These are phyloP conservation scores for Phodopus roborovskii DNA, from an alignment of 2,113 vertebrate species.

Conservation along the genomic window DNA sequence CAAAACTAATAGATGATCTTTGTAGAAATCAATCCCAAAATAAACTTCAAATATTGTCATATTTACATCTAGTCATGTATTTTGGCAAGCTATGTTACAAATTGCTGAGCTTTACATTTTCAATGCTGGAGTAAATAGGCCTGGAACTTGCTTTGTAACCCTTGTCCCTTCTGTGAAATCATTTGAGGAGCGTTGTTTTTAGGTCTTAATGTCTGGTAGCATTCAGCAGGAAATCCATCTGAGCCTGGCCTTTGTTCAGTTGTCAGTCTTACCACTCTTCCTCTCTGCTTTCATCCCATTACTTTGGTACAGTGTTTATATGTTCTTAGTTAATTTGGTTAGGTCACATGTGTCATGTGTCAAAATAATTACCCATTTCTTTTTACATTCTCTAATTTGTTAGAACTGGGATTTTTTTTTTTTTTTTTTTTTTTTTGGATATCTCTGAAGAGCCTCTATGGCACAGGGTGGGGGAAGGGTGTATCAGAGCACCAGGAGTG, in stretches of 20 bases:
- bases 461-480: no score
- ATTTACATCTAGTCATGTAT: background rate
- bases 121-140: background rate
- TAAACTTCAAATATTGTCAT: conserved; percentile 17
- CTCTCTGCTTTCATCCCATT: background rate
- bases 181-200: background rate
- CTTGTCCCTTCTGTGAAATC: background rate
- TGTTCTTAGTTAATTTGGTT: background rate
- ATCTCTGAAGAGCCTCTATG: background rate
- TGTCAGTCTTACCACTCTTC: background rate
- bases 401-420: background rate
- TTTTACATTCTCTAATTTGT: background rate
- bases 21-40: conserved; percentile 45
- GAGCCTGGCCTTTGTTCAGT: background rate
- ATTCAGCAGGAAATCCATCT: background rate
- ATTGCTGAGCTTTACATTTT: conserved; percentile 38
- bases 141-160: background rate
- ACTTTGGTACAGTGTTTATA: no score
- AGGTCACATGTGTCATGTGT: background rate
- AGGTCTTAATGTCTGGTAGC: background rate
- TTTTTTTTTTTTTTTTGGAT: background rate
- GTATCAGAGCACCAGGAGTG: no score
- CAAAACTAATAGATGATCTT: conserved; percentile 27
- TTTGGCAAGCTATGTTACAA: conserved; percentile 24
- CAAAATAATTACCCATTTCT: background rate